Evolutionary conservation across 1,140 invertebrate species (phyloP), one percentile per base, ranked within the genome.

Genomic region (Physella acuta): DNA sequence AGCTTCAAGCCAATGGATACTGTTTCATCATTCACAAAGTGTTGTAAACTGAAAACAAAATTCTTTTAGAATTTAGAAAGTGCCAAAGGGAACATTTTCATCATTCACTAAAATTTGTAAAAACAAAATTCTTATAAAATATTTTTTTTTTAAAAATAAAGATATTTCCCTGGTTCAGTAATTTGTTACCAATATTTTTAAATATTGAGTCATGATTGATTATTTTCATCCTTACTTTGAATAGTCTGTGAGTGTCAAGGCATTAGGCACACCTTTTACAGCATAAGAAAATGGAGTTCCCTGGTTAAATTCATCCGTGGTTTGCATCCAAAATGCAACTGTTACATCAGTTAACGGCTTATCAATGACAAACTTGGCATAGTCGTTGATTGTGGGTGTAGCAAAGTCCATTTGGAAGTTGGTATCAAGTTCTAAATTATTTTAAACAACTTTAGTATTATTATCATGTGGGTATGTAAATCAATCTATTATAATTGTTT

Each of bases 211-310:
- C n/a, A n/a, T n/a, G n/a, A n/a, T n/a, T n/a, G n/a, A n/a, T n/a
- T n/a, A n/a, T n/a, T n/a, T n/a, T n/a, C 4, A n/a, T n/a, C n/a
- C 33, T 53, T 59, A 63, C 60, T 62, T 90, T 78, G 88, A 89
- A 78, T 91, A 91, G 79, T 91, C 90, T 2, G 89, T 91, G 16
- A 91, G 71, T 1, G 90, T 91, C 64, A 92, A 86, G 1, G 88
- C 85, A 80, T 92, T 91, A 72, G 90, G 90, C 34, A 86, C 73
- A 26, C 79, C 76, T 30, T 80, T 74, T 0, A 87, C 90, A 31
- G 90, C 90, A 75, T 91, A 91, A 0, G 90, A 91, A 44, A 92
- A 85, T 2, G 90, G 85, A 14, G 91, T 91, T n/a, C 90, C 91
- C 76, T 91, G 91, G 81, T 91, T 91, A 34, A 87, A 84, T 17